Conservation (phyloP, 2,797 vertebrate species). For the Sylvia borin region DNA sequence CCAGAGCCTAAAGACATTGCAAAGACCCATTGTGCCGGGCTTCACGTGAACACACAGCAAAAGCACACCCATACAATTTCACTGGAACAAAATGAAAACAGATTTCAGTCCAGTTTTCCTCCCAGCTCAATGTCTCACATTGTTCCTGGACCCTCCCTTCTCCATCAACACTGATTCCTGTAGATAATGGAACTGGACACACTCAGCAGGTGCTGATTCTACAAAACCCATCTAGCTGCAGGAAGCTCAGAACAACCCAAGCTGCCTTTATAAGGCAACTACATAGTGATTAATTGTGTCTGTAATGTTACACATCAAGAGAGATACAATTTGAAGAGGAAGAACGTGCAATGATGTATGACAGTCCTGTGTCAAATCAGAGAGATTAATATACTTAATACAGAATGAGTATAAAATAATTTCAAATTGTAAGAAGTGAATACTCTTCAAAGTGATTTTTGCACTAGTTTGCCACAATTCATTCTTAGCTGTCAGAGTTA, state of each 20-base stretch:
- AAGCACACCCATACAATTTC: not conserved
- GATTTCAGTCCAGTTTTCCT: not conserved
- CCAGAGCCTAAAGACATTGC: not conserved
- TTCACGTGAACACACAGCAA: not conserved
- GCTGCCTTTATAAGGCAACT: not conserved
- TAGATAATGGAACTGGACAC: not conserved
- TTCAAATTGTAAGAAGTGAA: not conserved
- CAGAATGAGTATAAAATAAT: too few species aligned
- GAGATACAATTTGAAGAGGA: not conserved
- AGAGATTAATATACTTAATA: not conserved
- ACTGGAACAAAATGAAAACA: not conserved
- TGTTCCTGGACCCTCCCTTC: not conserved
- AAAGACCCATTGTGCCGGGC: not conserved
- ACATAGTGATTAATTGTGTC: not conserved
- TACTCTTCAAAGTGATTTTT: not conserved
- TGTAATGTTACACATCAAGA: not conserved
- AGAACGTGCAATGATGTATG: not conserved
- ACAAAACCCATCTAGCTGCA: not conserved
- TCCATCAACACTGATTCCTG: not conserved
- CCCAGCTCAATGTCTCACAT: not conserved
- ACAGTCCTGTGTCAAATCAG: not conserved
- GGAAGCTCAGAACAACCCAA: not conserved
- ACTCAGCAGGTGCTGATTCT: not conserved
- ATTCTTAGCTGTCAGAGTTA: not conserved
- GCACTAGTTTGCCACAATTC: not conserved